Conservation (phyloP, 2,113 vertebrate species). For the Notiomystis cincta region DNA sequence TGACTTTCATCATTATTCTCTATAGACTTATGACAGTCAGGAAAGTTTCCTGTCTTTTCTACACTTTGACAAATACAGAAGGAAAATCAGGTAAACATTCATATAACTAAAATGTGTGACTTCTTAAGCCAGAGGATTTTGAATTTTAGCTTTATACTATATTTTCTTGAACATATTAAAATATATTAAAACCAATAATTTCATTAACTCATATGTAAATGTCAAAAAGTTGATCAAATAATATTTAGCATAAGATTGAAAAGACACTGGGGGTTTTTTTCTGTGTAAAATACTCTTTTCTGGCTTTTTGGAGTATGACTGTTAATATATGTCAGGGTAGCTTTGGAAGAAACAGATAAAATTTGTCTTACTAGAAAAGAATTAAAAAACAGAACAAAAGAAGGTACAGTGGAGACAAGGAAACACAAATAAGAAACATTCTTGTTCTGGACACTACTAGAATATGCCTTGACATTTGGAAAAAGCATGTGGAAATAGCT, state of each 20-base stretch:
- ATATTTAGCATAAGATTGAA: not conserved
- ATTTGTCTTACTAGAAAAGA: not conserved
- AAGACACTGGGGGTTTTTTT: not conserved
- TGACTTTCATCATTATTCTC: not conserved
- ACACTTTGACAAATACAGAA: not conserved
- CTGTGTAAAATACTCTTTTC: not conserved
- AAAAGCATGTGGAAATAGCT: not conserved
- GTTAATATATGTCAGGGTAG: not conserved
- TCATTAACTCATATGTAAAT: not conserved
- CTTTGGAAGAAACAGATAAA: not conserved
- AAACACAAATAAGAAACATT: not conserved
- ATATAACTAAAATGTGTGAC: not conserved
- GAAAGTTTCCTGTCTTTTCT: not conserved
- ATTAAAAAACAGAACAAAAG: not conserved
- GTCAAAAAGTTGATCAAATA: not conserved
- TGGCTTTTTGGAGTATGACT: not conserved
- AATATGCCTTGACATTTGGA: not conserved
- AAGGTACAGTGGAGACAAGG: not conserved
- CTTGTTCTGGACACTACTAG: not conserved
- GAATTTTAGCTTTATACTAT: not conserved
- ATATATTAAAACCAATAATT: not conserved
- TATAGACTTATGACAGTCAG: not conserved
- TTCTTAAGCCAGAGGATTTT: not conserved
- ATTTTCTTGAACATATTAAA: not conserved
- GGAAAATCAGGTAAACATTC: not conserved